Evolutionary conservation across 2,888 invertebrate species (phyloP).

Genomic region (Drosophila imparisetae): DNA sequence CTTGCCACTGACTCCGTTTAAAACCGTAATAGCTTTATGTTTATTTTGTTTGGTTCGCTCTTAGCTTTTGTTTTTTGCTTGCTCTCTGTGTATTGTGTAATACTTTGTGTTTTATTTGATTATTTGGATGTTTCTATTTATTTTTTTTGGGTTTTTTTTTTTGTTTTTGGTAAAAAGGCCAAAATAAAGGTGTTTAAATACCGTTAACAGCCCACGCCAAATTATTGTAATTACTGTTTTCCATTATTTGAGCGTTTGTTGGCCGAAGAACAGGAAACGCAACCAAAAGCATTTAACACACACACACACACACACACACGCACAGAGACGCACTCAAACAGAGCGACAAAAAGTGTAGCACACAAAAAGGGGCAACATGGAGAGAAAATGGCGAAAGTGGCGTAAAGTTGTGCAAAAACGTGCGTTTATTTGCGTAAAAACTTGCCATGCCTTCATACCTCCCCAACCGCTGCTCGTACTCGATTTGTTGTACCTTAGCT

Average conservation of each 20-base stretch:
- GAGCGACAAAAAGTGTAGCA: conserved; percentile 36
- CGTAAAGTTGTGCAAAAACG: conserved; percentile 74
- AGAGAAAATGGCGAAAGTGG: conserved; percentile 62
- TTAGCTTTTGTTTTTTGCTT: conserved; percentile 18
- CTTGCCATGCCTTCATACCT: conserved; percentile 40
- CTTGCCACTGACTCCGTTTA: conserved; percentile 8
- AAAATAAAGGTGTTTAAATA: conserved; percentile 25
- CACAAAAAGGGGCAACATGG: conserved; percentile 43
- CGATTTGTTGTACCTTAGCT: conserved; percentile 50
- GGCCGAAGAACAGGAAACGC: conserved; percentile 8
- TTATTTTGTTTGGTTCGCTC: conserved; percentile 38
- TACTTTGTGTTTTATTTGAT: background rate
- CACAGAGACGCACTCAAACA: background rate
- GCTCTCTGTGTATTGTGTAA: background rate
- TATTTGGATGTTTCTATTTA: background rate
- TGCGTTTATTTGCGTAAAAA: conserved; percentile 77
- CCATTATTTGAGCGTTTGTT: conserved; percentile 65
- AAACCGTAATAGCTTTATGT: conserved; percentile 56
- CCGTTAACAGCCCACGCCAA: conserved; percentile 41
- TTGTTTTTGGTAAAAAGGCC: conserved; percentile 15
- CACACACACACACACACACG: conserved; percentile 23
- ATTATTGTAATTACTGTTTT: conserved; percentile 78
- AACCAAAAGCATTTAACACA: conserved; percentile 28
- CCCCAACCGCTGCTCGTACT: background rate
- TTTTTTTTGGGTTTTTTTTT: background rate